A percentile compares a stretch with the other conserved stretches of the same genome.
phyloP scores from a whole-genome alignment of 2,888 invertebrate species.

The Thumatha senex region DNA sequence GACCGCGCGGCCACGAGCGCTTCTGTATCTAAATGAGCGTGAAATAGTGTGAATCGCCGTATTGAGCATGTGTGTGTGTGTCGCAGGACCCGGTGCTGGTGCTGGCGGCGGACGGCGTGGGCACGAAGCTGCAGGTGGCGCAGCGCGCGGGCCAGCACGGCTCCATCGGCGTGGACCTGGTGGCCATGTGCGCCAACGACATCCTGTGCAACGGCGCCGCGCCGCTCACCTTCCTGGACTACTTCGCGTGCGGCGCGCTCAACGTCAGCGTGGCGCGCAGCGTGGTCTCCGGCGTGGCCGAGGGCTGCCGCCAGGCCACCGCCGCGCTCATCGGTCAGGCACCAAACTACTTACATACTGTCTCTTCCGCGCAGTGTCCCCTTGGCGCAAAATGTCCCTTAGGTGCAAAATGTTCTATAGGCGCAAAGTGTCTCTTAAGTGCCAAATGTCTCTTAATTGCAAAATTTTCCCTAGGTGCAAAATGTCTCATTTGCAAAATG shows the following conservation, averaged over 20 bases:
- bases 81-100: conserved; percentile 92
- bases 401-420: no score
- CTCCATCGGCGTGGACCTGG: conserved; percentile 96
- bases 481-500: no score
- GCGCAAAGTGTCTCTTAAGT: no score
- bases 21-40: no score
- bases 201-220: conserved; percentile 97
- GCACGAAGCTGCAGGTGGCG: conserved; percentile 97
- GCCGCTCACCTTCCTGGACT: conserved; percentile 98
- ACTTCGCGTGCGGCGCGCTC: conserved; percentile 95
- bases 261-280: conserved; percentile 86
- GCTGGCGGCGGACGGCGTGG: conserved; percentile 98
- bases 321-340: conserved; percentile 92
- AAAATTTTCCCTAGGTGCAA: no score
- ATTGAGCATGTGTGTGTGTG: not conserved
- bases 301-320: conserved; percentile 92
- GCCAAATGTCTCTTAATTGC: no score
- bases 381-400: not conserved
- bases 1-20: no score
- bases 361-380: not conserved
- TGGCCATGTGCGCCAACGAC: conserved; percentile 99
- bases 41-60: no score
- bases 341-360: no score
- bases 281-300: conserved; percentile 91
- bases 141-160: conserved; percentile 89